These are phyloP conservation scores for Platysternon megacephalum DNA, from an alignment of 2,113 vertebrate species.

Conservation along the genomic window DNA sequence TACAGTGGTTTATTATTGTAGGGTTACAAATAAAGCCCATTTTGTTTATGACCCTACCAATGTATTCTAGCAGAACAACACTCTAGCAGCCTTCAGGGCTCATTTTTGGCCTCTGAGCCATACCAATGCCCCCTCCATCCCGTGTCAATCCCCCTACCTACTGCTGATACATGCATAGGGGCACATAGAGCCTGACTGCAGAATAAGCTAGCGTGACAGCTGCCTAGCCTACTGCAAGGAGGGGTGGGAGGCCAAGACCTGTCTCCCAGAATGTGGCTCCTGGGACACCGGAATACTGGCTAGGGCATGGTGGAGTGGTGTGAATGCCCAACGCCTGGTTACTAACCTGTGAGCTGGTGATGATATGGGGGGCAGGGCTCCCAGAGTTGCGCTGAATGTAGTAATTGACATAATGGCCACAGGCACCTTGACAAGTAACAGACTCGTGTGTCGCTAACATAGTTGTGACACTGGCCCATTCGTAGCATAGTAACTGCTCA, in stretches of 20 bases:
- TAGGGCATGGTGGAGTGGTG: too few species aligned
- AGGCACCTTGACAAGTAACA: background rate
- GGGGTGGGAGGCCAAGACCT: too few species aligned
- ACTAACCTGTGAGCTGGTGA: background rate
- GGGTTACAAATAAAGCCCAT: background rate
- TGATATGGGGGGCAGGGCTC: background rate
- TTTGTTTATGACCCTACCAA: background rate
- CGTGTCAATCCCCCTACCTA: too few species aligned
- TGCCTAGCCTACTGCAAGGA: too few species aligned
- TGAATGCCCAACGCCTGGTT: background rate
- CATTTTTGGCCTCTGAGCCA: too few species aligned
- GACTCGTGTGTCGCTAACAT: background rate
- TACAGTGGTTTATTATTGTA: background rate
- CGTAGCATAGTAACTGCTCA: background rate
- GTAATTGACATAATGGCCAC: background rate
- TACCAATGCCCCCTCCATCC: too few species aligned
- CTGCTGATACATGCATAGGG: too few species aligned
- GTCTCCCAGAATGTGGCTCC: too few species aligned
- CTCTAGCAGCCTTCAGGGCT: too few species aligned
- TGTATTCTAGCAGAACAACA: background rate
- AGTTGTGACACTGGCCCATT: background rate
- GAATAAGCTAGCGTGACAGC: too few species aligned
- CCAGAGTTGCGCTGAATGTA: background rate
- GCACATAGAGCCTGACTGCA: too few species aligned
- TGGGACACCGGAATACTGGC: too few species aligned